Evolutionary conservation across 2,113 vertebrate genomes (phyloP), one percentile per base, ranked within the genome.

Genomic region (Benitochromis conjunctus): DNA sequence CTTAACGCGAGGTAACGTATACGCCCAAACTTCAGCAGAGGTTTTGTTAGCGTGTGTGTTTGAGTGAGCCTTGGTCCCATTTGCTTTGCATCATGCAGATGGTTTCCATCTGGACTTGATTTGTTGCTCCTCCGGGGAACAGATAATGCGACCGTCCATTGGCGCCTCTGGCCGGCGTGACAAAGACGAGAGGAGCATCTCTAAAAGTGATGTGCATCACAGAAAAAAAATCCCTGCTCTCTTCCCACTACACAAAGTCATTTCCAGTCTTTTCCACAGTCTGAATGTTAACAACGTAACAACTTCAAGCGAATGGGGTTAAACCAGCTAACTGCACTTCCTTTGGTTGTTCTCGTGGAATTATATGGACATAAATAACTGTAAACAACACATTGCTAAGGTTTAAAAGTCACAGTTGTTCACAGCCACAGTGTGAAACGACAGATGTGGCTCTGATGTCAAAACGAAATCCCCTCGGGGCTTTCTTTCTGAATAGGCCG

Each of bases 51-150:
- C 71, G 18, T 76, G 58, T 66, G 21, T 80, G 64, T 60, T 58
- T 26, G 24, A 21, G 57, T 6, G 6, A 6, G 9, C 0, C 60
- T 3, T 8, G 36, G 55, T 81, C 53, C 79, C 81, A 80, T 54
- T 79, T 86, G 87, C 71, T 79, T 87, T 86, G 38, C 54, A 24
- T n/a, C 57, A 36, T 66, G 48, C 85, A 90, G 88, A 82, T 89
- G 84, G 81, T 86, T 88, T 71, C 66, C 54, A 83, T 89, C 77
- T 62, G 51, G 76, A 11, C 11, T 58, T 78, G 41, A 77, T 71
- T 58, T 82, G 64, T 81, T 85, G 38, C 55, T 87, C 84, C 86
- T 88, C 86, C 86, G 78, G 89, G 86, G 58, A 91, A 86, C 80
- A 86, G 51, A 77, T 57, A 62, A 46, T 48, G 51, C 3, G 7